A percentile compares a stretch with the other conserved stretches of the same genome.
These are phyloP conservation scores for Danio choprae DNA, from an alignment of 2,797 vertebrate species.

Conservation along the genomic window DNA sequence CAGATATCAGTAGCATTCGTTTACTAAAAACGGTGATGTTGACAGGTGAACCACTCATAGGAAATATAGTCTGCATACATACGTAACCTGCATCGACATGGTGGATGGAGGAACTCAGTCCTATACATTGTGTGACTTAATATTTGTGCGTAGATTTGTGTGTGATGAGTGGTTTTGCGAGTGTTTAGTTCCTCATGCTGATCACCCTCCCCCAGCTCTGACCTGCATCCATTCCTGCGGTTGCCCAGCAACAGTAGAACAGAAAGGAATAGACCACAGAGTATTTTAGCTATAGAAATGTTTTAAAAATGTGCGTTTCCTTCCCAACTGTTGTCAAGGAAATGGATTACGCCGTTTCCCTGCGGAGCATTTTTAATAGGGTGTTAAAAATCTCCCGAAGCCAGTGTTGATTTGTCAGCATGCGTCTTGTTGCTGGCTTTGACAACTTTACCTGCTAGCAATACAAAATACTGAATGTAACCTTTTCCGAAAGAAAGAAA, in stretches of 20 bases:
- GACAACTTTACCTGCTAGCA: constrained; percentile 14
- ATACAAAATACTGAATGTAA: constrained; percentile 11
- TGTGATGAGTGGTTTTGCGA: constrained; percentile 49
- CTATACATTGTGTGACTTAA: constrained; percentile 10
- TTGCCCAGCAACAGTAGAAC: constrained; percentile 88
- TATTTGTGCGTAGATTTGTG: constrained; percentile 31
- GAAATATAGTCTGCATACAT: constrained; percentile 2
- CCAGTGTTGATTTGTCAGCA: constrained; percentile 11
- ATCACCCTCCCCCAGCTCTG: constrained; percentile 76
- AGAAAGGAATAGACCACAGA: constrained; percentile 49
- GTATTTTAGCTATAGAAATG: constrained; percentile 42
- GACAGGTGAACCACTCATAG: constrained; percentile 14
- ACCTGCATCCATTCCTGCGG: constrained; percentile 87
- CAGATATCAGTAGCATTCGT: background rate
- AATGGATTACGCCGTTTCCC: constrained; percentile 9
- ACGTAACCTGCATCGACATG: background rate
- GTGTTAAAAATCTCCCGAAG: constrained; percentile 22
- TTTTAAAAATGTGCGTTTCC: constrained; percentile 25
- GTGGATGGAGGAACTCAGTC: background rate
- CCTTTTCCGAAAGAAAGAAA: background rate
- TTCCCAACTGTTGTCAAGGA: constrained; percentile 40
- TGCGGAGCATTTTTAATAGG: constrained; percentile 10
- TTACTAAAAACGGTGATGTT: constrained; percentile 13
- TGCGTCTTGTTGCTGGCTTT: background rate
- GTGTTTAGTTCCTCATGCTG: constrained; percentile 50